phyloP scores from a whole-genome alignment of 2,888 invertebrate genomes.

The Emmelina monodactyla region DNA sequence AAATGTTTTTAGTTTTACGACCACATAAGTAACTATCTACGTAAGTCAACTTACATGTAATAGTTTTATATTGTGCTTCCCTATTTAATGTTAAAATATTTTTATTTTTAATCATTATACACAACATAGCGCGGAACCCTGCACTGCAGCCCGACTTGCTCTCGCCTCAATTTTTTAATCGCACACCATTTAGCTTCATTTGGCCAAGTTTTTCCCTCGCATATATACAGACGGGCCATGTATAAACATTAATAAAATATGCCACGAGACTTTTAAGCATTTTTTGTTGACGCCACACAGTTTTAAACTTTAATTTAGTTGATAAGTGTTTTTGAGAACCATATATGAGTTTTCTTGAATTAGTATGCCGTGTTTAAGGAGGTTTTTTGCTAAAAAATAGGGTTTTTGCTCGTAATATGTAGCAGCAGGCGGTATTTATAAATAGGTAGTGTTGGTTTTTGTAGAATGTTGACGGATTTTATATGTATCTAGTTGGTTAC shows the following conservation, averaged over 20 bases:
- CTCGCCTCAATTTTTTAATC: constrained; percentile 13
- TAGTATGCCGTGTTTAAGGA: too few relatives aligned
- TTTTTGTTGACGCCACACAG: constrained; percentile 19
- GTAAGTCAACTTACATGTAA: neutral
- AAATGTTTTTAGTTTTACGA: too few relatives aligned
- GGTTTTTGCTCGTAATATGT: too few relatives aligned
- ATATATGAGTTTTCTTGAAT: too few relatives aligned
- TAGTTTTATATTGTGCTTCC: too few relatives aligned
- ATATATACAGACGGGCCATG: constrained; percentile 10
- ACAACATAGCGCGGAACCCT: neutral
- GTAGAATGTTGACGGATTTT: too few relatives aligned
- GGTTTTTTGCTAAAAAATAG: too few relatives aligned
- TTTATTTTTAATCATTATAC: too few relatives aligned
- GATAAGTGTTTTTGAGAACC: constrained; percentile 30
- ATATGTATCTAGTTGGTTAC: too few relatives aligned
- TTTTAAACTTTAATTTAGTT: constrained; percentile 39
- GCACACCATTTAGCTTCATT: constrained; percentile 7
- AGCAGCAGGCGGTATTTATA: too few relatives aligned
- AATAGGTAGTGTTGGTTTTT: too few relatives aligned
- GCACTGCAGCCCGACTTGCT: neutral
- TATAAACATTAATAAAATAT: constrained; percentile 1
- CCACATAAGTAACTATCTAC: too few relatives aligned
- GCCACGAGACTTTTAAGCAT: neutral
- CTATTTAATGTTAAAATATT: neutral
- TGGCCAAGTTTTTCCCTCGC: constrained; percentile 5